Evolutionary conservation across 1,140 invertebrate genomes (phyloP), one percentile per base, ranked within the genome.

Genomic region (Cotesia chilonis): DNA sequence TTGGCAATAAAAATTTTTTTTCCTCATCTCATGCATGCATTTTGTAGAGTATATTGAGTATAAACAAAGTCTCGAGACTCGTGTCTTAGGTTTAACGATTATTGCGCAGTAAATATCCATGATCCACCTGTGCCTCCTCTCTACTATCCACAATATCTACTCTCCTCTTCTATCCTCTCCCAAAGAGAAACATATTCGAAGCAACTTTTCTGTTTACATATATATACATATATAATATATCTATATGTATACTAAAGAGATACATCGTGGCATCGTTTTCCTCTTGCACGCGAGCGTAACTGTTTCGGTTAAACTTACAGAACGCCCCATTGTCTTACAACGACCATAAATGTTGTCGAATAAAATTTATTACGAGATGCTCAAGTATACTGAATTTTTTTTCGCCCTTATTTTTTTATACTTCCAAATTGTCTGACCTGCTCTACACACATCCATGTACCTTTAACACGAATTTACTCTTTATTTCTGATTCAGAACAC

Each of bases 21-120:
- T 57, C n/a, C n/a, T 20, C 54, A 36, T 52, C n/a, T 20, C 54
- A 36, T 52, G 17, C 51, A 36, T 14, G 52, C 35, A 38, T 41
- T 68, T 35, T 28, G 52, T 68, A 35, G 36, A 68, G 37, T 28
- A 57, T 68, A 20, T 41, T n/a, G 12, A 59, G 54, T 20, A 14
- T 37, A 28, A 4, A 57, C n/a, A 38, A 4, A 47, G n/a, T 51
- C 47, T 60, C 61, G 51, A 35, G 54, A 59, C 63, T 75, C 67
- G 68, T 73, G 71, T 74, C 72, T 73, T 54, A 47, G 72, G 72
- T 75, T 84, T 81, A 81, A 84, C 82, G 80, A 83, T 82, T 82
- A 82, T 82, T 80, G 79, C 71, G 75, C 77, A 78, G 79, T 84
- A 85, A 83, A 84, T 80, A 73, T 73, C 72, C 67, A 81, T 69